Evolutionary conservation across 2,888 invertebrate genomes (phyloP).

Genomic region (Taenaris catops): DNA sequence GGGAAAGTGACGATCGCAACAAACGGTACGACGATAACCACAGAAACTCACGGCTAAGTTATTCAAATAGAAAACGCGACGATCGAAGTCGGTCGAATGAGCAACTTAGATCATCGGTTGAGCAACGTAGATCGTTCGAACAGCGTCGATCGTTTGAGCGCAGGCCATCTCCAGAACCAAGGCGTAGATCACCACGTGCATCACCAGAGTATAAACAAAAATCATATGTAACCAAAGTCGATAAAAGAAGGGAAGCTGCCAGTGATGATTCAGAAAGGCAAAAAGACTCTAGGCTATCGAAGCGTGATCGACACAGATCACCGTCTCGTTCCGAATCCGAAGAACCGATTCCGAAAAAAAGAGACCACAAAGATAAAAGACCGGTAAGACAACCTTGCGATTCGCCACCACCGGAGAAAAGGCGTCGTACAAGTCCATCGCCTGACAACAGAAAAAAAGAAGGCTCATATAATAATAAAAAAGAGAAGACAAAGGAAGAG

Average conservation of each 20-base stretch:
- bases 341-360: conserved; percentile 31
- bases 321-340: conserved; percentile 44
- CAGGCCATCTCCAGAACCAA: conserved; percentile 44
- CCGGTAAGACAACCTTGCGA: conserved; percentile 39
- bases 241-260: conserved; percentile 44
- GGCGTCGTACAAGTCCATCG: conserved; percentile 48
- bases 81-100: conserved; percentile 37
- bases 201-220: conserved; percentile 33
- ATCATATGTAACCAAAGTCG: conserved; percentile 56
- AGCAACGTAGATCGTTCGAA: conserved; percentile 4
- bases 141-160: conserved; percentile 24
- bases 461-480: conserved; percentile 38
- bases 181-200: conserved; percentile 21
- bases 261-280: conserved; percentile 37
- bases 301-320: conserved; percentile 44
- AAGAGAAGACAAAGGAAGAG: conserved; percentile 25
- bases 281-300: conserved; percentile 38
- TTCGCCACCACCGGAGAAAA: conserved; percentile 57
- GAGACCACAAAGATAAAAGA: conserved; percentile 42
- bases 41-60: conserved; percentile 34
- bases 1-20: conserved; percentile 59
- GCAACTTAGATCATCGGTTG: conserved; percentile 3
- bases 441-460: conserved; percentile 39
- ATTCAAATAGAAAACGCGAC: conserved; percentile 39
- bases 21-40: conserved; percentile 53